phyloP scores from a whole-genome alignment of 2,888 invertebrate genomes.

The Electrophaes corylata region DNA sequence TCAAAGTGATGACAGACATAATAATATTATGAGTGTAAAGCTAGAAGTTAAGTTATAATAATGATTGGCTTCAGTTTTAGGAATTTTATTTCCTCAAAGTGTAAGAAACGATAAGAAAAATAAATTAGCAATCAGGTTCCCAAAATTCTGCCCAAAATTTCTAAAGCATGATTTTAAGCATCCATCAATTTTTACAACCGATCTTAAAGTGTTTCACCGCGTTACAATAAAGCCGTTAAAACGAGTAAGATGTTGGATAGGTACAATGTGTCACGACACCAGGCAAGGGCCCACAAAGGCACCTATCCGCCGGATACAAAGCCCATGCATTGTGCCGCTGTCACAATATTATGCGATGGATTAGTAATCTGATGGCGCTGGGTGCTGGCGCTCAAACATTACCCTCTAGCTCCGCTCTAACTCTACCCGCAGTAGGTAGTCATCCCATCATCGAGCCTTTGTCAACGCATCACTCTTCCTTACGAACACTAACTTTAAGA shows the following conservation, averaged over 20 bases:
- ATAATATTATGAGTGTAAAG: too few species aligned
- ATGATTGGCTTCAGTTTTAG: too few species aligned
- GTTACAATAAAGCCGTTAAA: slow-evolving; percentile 1
- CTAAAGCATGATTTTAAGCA: background rate
- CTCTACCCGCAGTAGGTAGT: background rate
- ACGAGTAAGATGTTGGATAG: slow-evolving; percentile 35
- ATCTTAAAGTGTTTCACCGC: background rate
- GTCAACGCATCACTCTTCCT: too few species aligned
- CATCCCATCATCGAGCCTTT: too few species aligned
- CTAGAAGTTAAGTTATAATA: too few species aligned
- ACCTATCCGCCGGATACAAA: slow-evolving; percentile 32
- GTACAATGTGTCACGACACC: slow-evolving; percentile 26
- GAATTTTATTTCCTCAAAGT: too few species aligned
- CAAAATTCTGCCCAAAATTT: too few species aligned
- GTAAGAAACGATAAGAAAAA: too few species aligned
- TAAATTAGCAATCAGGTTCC: too few species aligned
- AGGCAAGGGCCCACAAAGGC: slow-evolving; percentile 28
- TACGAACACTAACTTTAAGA: too few species aligned
- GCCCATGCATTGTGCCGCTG: slow-evolving; percentile 43
- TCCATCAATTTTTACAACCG: background rate
- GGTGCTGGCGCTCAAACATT: slow-evolving; percentile 34
- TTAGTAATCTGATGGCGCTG: slow-evolving; percentile 32
- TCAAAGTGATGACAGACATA: too few species aligned
- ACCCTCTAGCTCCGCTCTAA: background rate
- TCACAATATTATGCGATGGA: slow-evolving; percentile 61